A percentile compares a stretch with the other conserved stretches of the same genome.
Evolutionary conservation across 2,113 vertebrate species (phyloP).

Genomic region (Corythaixoides concolor): DNA sequence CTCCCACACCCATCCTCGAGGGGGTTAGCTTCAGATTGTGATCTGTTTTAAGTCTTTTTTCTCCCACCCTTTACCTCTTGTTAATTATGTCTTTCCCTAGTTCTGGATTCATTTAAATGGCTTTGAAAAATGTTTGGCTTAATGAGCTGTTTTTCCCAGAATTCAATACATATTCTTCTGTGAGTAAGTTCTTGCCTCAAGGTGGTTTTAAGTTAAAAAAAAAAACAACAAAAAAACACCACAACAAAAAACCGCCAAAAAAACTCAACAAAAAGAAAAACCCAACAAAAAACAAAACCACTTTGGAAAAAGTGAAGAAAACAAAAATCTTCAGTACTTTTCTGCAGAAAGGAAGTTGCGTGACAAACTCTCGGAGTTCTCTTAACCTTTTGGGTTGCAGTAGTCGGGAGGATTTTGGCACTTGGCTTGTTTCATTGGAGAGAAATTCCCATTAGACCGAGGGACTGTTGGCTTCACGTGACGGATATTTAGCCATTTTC

Average conservation of each 20-base stretch:
- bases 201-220: neutral
- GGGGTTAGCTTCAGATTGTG: neutral
- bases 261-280: too few relatives aligned
- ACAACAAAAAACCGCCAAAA: too few relatives aligned
- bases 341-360: neutral
- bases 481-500: neutral
- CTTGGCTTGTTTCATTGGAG: neutral
- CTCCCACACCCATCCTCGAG: neutral
- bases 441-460: neutral
- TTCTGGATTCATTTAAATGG: neutral
- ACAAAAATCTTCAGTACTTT: neutral
- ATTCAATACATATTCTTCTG: neutral
- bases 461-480: neutral
- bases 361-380: neutral
- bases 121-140: neutral
- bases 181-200: neutral
- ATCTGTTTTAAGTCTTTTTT: neutral
- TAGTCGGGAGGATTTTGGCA: neutral
- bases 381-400: neutral
- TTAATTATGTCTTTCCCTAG: neutral
- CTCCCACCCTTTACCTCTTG: neutral
- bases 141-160: neutral
- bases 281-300: too few relatives aligned
- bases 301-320: neutral
- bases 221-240: too few relatives aligned